These are phyloP conservation scores for Caenorhabditis latens DNA, from an alignment of 1,140 invertebrate genomes.

Conservation along the genomic window DNA sequence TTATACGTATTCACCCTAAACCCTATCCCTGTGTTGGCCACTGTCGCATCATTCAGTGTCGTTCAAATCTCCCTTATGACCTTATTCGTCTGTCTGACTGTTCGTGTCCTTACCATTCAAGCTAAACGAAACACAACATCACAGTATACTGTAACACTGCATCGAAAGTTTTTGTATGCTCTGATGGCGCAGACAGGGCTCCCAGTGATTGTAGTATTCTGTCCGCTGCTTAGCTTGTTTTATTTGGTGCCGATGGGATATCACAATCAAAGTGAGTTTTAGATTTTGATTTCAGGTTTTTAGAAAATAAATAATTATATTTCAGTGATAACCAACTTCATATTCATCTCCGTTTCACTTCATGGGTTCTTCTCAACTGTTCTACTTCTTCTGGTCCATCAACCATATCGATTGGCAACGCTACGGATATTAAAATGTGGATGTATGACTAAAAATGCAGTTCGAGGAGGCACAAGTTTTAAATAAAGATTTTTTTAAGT, in stretches of 20 bases:
- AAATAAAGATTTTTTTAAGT: background rate
- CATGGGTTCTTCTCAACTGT: conserved; percentile 37
- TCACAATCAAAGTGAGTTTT: conserved; percentile 29
- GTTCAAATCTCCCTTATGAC: background rate
- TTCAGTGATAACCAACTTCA: conserved; percentile 25
- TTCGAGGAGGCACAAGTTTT: conserved; percentile 5
- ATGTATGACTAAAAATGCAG: background rate
- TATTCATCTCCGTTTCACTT: background rate
- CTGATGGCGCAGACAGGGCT: conserved; percentile 7
- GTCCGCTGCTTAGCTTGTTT: conserved; percentile 15
- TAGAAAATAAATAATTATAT: background rate
- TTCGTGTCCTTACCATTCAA: background rate
- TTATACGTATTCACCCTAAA: conserved; percentile 7
- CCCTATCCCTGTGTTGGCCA: background rate
- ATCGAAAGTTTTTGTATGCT: conserved; percentile 7
- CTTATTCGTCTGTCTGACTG: background rate
- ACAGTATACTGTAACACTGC: background rate
- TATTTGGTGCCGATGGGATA: conserved; percentile 3
- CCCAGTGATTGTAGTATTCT: background rate
- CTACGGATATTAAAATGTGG: background rate
- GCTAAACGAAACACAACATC: conserved; percentile 1
- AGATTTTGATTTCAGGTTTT: background rate
- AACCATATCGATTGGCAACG: background rate
- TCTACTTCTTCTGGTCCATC: conserved; percentile 14
- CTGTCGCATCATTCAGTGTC: background rate